Evolutionary conservation across 2,888 invertebrate species (phyloP), one percentile per base, ranked within the genome.

Genomic region (Pecten maximus): DNA sequence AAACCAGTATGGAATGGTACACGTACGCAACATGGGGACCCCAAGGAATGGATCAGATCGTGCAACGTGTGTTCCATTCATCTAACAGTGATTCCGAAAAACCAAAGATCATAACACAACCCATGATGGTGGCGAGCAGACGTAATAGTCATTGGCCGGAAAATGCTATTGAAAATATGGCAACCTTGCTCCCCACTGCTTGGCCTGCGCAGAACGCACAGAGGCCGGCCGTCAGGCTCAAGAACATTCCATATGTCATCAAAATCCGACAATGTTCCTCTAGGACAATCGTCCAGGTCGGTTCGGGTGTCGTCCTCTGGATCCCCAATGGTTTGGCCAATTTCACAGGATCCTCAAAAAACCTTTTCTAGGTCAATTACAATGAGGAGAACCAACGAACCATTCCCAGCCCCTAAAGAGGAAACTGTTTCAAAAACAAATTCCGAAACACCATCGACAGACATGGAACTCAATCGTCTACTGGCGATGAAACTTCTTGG

Each of bases 401-500:
- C 74, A 0, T 74, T 74, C 35, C 74, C 74, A 10, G 35, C 28
- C 6, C 28, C 74, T 74, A 74, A 74, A 54, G 19, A 54, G 35
- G 74, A 74, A 74, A 35, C 35, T 74, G 74, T 35, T 28, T 15
- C 74, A 0, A 74, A 74, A 10, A 28, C 28, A 74, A 28, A 28
- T 0, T 6, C 74, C 35, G 74, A 74, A 3, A 28, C 28, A 35
- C 74, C 74, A 12, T 74, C 74, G 0, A 74, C 74, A 10, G 74
- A 74, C 35, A 74, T 74, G 74, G 74, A 74, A 74, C 74, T 74
- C 35, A 74, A 74, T 35, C 74, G 74, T 8, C 74, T 74, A 6
- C 74, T 74, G 12, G 74, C 74, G 0, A 35, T 74, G 74, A 74
- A 74, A 74, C 74, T 74, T 74, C 74, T 74, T 28, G 74, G 74